Evolutionary conservation across 2,888 invertebrate genomes (phyloP), one percentile per base, ranked within the genome.

Genomic region (Polymixis flavicincta): DNA sequence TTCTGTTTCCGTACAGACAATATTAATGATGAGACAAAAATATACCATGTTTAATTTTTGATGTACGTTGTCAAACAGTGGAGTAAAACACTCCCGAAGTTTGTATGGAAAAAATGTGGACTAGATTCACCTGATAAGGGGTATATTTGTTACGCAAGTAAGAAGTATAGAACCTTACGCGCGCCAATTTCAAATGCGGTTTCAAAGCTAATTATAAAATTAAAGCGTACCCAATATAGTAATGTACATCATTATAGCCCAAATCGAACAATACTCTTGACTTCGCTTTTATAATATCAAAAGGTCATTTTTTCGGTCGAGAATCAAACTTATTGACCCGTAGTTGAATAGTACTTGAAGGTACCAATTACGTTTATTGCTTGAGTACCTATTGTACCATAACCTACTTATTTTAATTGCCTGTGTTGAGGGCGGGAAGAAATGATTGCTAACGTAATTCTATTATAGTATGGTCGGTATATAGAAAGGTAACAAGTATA

Each of bases 291-390:
- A 50, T 59, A 52, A 57, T 42, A 14, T 68, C 52, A 22, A 68
- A 78, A 76, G 79, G 79, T 71, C 60, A 54, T 14, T 61, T 52
- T 76, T n/a, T 48, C 19, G n/a, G 61, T 61, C 28, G n/a, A 5
- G 14, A 22, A 61, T 52, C 25, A 69, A 60, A 69, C 37, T 48
- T 54, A 55, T 61, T 76, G 71, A 76, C 54, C 71, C 54, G 28
- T 37, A 42, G 0, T 17, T 55, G 19, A 61, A 71, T 71, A 42
- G 61, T 69, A 69, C 76, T 76, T 48, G 45, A 61, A 61, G 13
- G 48, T 48, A 70, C 76, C 78, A 76, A 76, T 76, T 76, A 61
- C 19, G 37, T 4, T 25, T 69, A 69, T 78, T 78, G 68, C 60
- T 78, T 6, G 22, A 7, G 60, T 45, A 55, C 37, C 48, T 19